A percentile compares a stretch with the other conserved stretches of the same genome.
These are phyloP conservation scores for Collichthys lucidus DNA, from an alignment of 2,113 vertebrate genomes.

Conservation along the genomic window DNA sequence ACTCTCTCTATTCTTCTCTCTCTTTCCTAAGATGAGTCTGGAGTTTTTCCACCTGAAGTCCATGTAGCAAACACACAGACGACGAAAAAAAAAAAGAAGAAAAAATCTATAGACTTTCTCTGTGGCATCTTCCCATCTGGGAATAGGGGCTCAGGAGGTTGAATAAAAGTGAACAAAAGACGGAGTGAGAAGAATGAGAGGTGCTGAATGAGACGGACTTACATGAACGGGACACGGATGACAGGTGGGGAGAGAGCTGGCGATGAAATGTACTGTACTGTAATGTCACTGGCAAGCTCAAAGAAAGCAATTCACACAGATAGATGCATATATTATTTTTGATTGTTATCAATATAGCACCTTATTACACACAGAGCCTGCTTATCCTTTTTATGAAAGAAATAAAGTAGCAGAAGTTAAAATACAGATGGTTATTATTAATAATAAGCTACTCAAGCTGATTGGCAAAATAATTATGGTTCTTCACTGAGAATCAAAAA, in stretches of 20 bases:
- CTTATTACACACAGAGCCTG: background rate
- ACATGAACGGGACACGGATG: conserved; percentile 16
- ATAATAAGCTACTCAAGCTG: background rate
- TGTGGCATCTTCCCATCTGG: conserved; percentile 57
- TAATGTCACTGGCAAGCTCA: background rate
- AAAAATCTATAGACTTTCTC: conserved; percentile 72
- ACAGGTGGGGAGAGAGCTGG: background rate
- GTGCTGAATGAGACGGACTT: conserved; percentile 51
- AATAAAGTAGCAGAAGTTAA: background rate
- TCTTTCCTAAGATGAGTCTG: conserved; percentile 28
- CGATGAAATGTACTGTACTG: conserved; percentile 19
- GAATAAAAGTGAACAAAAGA: conserved; percentile 69
- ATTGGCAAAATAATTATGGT: conserved; percentile 8
- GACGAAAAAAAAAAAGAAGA: conserved; percentile 14
- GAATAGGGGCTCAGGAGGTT: conserved; percentile 62
- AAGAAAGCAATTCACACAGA: background rate
- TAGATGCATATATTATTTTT: background rate
- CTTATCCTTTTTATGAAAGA: background rate
- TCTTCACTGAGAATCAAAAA: conserved; percentile 1
- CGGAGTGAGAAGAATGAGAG: conserved; percentile 60
- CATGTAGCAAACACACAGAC: conserved; percentile 48
- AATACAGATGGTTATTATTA: background rate
- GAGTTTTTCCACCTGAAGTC: conserved; percentile 29
- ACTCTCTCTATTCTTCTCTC: conserved; percentile 12
- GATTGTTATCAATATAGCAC: too few species aligned